Percentiles rank a stretch among this genome's conserved stretches.
Evolutionary conservation across 2,113 vertebrate species (phyloP).

Genomic region (Psammodynastes pulverulentus): DNA sequence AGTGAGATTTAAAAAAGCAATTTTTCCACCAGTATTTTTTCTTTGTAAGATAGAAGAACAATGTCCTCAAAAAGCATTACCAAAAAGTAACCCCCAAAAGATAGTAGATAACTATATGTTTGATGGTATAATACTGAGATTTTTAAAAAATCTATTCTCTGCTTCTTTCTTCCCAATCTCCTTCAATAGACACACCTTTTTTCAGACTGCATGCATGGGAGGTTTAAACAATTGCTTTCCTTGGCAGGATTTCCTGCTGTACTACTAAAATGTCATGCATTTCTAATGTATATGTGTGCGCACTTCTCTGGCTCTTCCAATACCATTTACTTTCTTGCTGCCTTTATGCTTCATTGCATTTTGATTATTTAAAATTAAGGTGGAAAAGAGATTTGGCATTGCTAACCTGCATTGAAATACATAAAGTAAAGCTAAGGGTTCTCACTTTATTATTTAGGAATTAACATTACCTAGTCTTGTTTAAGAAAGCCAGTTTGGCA

Average conservation of each 20-base stretch:
- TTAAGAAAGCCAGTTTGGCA: not conserved
- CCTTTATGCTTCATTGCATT: slow-evolving; percentile 33
- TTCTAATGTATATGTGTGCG: not conserved
- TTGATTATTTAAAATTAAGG: not conserved
- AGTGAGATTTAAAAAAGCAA: slow-evolving; percentile 3
- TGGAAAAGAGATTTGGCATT: slow-evolving; percentile 5
- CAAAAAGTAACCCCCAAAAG: slow-evolving; percentile 11
- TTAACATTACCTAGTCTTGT: not conserved
- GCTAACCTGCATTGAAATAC: slow-evolving; percentile 29
- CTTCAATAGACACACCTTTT: not conserved
- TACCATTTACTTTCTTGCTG: slow-evolving; percentile 16
- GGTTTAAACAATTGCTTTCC: not conserved
- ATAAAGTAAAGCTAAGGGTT: slow-evolving; percentile 7
- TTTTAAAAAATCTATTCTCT: slow-evolving; percentile 5
- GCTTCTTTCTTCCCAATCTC: not conserved
- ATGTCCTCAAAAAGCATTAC: not conserved
- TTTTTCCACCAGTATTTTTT: slow-evolving; percentile 6
- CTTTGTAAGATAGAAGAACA: not conserved
- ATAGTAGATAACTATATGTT: slow-evolving; percentile 4
- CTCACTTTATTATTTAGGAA: not conserved
- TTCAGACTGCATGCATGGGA: not conserved
- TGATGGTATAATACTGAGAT: not conserved
- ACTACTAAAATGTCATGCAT: slow-evolving; percentile 17
- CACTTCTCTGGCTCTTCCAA: slow-evolving; percentile 11
- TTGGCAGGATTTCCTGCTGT: slow-evolving; percentile 32